phyloP scores from a whole-genome alignment of 2,888 invertebrate species.

The Clistopyga incitator region DNA sequence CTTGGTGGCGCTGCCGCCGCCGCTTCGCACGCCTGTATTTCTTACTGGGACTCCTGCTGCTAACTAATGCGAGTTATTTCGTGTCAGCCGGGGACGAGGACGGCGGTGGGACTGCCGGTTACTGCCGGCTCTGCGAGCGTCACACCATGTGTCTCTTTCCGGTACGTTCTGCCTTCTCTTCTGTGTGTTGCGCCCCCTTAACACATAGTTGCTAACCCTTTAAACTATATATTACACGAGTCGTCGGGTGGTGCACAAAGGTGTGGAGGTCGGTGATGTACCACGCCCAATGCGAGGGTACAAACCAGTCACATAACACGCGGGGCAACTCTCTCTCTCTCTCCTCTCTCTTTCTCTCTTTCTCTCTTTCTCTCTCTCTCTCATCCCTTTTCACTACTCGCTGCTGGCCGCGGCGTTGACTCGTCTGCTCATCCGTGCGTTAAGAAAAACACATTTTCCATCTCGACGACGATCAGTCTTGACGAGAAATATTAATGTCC shows the following conservation, averaged over 20 bases:
- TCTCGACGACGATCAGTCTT: slow-evolving; percentile 52
- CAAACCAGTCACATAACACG: no score
- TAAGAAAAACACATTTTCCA: slow-evolving; percentile 61
- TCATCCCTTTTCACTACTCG: slow-evolving; percentile 49
- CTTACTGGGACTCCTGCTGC: slow-evolving; percentile 61
- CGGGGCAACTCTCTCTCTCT: no score
- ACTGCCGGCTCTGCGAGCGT: slow-evolving; percentile 76
- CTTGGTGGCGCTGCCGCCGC: slow-evolving; percentile 39
- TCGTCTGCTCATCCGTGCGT: slow-evolving; percentile 62
- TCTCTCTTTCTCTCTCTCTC: no score
- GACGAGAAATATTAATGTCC: slow-evolving; percentile 39
- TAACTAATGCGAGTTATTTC: slow-evolving; percentile 71
- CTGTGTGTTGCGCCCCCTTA: neutral
- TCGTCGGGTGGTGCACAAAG: neutral
- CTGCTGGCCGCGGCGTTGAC: slow-evolving; percentile 34
- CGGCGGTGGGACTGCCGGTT: slow-evolving; percentile 71
- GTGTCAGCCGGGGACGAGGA: slow-evolving; percentile 66
- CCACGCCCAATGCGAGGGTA: slow-evolving; percentile 25
- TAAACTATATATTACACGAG: slow-evolving; percentile 26
- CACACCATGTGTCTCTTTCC: slow-evolving; percentile 80
- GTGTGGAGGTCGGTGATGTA: slow-evolving; percentile 11
- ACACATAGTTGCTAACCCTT: slow-evolving; percentile 13
- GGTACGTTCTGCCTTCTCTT: slow-evolving; percentile 72
- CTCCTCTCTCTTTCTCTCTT: no score
- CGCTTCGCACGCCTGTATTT: slow-evolving; percentile 59